These are phyloP conservation scores for Nomada lathburiana DNA, from an alignment of 2,888 invertebrate genomes.

Conservation along the genomic window DNA sequence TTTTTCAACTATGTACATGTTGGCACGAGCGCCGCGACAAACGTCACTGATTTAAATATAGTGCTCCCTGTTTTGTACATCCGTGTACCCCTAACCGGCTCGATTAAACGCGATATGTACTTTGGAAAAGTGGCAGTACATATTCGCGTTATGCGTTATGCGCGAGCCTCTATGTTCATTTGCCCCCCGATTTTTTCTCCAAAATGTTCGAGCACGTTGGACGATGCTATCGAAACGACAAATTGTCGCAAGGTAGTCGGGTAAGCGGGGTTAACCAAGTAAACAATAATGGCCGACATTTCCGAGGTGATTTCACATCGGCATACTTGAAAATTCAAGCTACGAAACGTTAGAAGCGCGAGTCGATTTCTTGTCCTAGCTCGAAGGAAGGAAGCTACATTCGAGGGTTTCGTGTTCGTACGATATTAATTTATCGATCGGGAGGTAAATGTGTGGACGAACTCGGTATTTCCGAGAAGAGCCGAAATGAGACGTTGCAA, in stretches of 20 bases:
- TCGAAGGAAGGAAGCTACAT: neutral
- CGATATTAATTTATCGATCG: conserved; percentile 66
- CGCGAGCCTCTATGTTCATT: conserved; percentile 35
- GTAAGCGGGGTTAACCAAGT: no score
- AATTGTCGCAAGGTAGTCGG: neutral
- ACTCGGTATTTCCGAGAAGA: conserved; percentile 24
- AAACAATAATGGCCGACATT: no score
- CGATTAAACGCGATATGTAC: neutral
- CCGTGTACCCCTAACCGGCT: neutral
- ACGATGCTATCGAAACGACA: neutral
- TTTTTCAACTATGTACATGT: neutral
- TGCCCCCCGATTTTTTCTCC: conserved; percentile 7
- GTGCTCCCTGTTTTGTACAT: neutral
- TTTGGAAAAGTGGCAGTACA: neutral
- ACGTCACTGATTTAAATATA: conserved; percentile 36
- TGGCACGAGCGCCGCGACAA: neutral
- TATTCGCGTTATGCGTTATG: neutral
- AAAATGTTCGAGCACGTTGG: conserved; percentile 8
- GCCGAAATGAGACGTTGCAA: conserved; percentile 11
- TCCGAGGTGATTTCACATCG: no score
- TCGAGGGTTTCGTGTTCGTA: neutral
- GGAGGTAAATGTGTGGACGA: conserved; percentile 28
- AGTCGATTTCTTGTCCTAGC: neutral
- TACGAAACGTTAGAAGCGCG: neutral
- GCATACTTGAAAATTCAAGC: no score